phyloP scores from a whole-genome alignment of 2,797 vertebrate genomes.

The Siniperca scherzeri region DNA sequence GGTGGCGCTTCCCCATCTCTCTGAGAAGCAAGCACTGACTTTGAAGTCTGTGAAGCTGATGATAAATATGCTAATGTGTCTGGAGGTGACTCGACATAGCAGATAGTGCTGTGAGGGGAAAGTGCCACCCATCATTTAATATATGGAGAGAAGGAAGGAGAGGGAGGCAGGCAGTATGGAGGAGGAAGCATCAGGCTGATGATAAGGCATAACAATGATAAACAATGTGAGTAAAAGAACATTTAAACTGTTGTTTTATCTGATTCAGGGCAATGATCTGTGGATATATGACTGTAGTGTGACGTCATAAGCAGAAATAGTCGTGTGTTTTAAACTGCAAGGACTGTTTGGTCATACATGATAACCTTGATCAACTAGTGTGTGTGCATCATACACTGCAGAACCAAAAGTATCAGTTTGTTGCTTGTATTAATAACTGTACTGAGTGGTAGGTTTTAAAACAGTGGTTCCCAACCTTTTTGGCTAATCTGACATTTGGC shows the following conservation, averaged over 20 bases:
- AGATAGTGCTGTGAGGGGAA: slow-evolving; percentile 79
- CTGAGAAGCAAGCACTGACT: slow-evolving; percentile 78
- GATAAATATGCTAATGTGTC: slow-evolving; percentile 86
- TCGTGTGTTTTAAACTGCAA: slow-evolving; percentile 3
- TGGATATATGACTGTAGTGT: slow-evolving; percentile 35
- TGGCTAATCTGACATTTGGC: not conserved
- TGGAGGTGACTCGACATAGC: slow-evolving; percentile 82
- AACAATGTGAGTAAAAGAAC: slow-evolving; percentile 70
- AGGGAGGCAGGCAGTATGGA: slow-evolving; percentile 33
- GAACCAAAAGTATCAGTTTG: not conserved
- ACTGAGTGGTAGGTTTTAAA: not conserved
- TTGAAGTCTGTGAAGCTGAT: slow-evolving; percentile 84
- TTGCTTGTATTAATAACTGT: not conserved
- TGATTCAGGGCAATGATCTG: slow-evolving; percentile 52
- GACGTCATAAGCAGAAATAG: slow-evolving; percentile 23
- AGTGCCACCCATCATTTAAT: slow-evolving; percentile 82
- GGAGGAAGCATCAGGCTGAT: slow-evolving; percentile 52
- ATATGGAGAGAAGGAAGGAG: slow-evolving; percentile 63
- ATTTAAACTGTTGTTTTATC: slow-evolving; percentile 65
- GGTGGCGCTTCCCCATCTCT: slow-evolving; percentile 76
- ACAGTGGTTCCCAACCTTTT: not conserved
- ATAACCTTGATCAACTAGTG: not conserved
- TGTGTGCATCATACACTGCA: not conserved
- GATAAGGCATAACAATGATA: slow-evolving; percentile 72
- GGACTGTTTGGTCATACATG: not conserved